phyloP scores from a whole-genome alignment of 1,140 invertebrate genomes.

The Micrasema longulum region DNA sequence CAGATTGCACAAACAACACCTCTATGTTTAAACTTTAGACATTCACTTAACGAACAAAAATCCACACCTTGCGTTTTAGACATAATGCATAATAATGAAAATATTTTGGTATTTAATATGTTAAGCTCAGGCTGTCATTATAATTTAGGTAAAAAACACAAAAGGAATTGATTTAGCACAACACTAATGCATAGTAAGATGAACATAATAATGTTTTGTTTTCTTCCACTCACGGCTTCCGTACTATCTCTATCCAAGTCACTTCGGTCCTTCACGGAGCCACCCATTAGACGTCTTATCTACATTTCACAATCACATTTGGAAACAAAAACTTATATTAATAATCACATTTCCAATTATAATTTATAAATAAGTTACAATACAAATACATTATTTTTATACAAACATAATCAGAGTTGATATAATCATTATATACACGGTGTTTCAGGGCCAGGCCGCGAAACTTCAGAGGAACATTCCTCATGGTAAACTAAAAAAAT shows the following conservation, averaged over 20 bases:
- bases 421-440: too few species aligned
- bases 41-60: too few species aligned
- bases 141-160: slow-evolving; percentile 8
- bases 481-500: too few species aligned
- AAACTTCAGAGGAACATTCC: too few species aligned
- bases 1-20: too few species aligned
- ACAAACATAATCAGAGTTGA: too few species aligned
- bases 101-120: too few species aligned
- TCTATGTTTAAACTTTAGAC: too few species aligned
- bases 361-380: background rate
- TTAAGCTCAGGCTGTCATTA: background rate
- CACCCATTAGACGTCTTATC: slow-evolving; percentile 74
- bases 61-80: too few species aligned
- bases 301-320: slow-evolving; percentile 57
- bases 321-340: slow-evolving; percentile 24
- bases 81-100: too few species aligned
- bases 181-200: slow-evolving; percentile 30
- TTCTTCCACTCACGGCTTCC: slow-evolving; percentile 71
- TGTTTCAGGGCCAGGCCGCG: too few species aligned
- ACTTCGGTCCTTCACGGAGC: slow-evolving; percentile 70
- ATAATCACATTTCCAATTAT: background rate
- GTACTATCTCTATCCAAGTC: slow-evolving; percentile 71
- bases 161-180: slow-evolving; percentile 12
- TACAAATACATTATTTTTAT: background rate
- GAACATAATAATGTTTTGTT: slow-evolving; percentile 5